A percentile compares a stretch with the other conserved stretches of the same genome.
phyloP scores from a whole-genome alignment of 30 jellyfish, hydroid and myxozoan species.

The Haliclystus octoradiatus region DNA sequence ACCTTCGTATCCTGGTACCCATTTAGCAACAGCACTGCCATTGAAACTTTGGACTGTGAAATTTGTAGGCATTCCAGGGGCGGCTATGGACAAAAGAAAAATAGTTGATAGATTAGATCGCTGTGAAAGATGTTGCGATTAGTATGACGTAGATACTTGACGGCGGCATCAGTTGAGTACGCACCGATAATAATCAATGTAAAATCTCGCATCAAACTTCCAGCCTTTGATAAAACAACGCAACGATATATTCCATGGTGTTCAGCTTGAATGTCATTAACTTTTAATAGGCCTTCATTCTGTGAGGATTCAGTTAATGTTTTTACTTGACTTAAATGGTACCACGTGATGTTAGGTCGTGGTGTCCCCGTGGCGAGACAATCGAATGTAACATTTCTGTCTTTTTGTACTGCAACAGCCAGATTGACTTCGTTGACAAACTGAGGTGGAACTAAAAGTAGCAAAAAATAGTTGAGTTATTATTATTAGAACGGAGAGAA shows the following conservation, averaged over 20 bases:
- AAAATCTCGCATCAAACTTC: conserved; percentile 40
- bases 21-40: conserved; percentile 20
- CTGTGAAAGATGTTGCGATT: too few species aligned
- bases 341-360: conserved; percentile 88
- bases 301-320: conserved; percentile 10
- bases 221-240: conserved; percentile 60
- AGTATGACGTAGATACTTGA: too few species aligned
- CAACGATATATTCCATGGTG: conserved; percentile 72
- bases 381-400: conserved; percentile 66
- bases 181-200: conserved; percentile 4
- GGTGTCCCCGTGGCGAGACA: conserved; percentile 86
- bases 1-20: conserved; percentile 69
- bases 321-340: conserved; percentile 23
- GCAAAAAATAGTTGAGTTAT: neutral
- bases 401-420: conserved; percentile 19
- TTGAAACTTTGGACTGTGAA: conserved; percentile 21
- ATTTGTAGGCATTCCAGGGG: conserved; percentile 72
- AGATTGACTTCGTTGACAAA: conserved; percentile 28
- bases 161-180: too few species aligned
- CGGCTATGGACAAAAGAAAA: conserved; percentile 29
- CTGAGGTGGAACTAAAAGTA: conserved; percentile 66
- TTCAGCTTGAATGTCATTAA: conserved; percentile 25
- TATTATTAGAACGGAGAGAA: neutral
- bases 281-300: conserved; percentile 45
- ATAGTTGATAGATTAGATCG: too few species aligned